Evolutionary conservation across 2,113 vertebrate genomes (phyloP).

Genomic region (Apteryx mantelli): DNA sequence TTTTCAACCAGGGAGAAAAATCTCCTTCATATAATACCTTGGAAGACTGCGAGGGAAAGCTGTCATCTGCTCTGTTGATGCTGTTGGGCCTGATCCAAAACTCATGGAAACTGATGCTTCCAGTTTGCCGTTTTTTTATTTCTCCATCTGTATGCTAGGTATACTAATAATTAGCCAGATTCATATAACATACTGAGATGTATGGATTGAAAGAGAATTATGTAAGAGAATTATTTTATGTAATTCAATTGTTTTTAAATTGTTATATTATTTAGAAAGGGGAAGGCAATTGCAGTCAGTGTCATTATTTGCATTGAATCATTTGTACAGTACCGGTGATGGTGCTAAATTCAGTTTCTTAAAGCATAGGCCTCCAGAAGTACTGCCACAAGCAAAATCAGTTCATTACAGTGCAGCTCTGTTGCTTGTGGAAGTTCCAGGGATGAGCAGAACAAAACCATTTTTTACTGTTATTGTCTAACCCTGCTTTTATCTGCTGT

Average conservation of each 20-base stretch:
- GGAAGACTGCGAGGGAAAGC: background rate
- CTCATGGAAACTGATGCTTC: background rate
- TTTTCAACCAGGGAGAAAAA: background rate
- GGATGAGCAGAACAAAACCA: background rate
- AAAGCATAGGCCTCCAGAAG: background rate
- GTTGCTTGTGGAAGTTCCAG: fast-evolving
- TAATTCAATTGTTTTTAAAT: background rate
- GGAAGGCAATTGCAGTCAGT: background rate
- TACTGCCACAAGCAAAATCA: background rate
- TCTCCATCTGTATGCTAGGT: background rate
- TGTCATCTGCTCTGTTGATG: background rate
- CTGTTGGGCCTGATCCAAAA: background rate
- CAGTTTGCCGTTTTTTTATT: background rate
- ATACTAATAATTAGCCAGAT: background rate
- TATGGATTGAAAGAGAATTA: background rate
- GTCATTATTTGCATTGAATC: background rate
- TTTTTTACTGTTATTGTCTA: background rate
- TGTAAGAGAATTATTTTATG: background rate
- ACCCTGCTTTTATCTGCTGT: background rate
- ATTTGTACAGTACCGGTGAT: background rate
- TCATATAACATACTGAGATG: background rate
- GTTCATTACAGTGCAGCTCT: background rate
- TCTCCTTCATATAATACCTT: background rate
- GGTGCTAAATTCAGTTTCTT: background rate
- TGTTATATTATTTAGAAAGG: background rate